A percentile compares a stretch with the other conserved stretches of the same genome.
phyloP scores from a whole-genome alignment of 2,797 vertebrate species.

The Prionace glauca region DNA sequence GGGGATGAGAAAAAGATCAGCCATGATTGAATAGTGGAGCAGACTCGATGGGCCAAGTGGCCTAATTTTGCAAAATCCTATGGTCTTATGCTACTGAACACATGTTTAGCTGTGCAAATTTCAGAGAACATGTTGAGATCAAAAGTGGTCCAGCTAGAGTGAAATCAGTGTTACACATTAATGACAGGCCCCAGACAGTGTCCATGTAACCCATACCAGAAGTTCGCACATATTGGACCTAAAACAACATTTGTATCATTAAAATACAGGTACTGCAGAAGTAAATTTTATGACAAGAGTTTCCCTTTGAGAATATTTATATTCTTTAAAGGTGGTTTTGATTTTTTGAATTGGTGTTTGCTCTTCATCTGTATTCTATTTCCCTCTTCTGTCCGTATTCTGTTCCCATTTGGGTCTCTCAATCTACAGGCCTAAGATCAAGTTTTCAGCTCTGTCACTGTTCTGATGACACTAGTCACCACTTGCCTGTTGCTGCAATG shows the following conservation, averaged over 20 bases:
- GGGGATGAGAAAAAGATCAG: too few species aligned
- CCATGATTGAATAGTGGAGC: too few species aligned
- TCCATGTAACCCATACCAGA: background rate
- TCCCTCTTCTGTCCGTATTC: background rate
- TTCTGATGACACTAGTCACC: background rate
- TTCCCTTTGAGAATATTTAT: background rate
- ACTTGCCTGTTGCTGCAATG: background rate
- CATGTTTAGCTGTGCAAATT: background rate
- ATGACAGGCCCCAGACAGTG: background rate
- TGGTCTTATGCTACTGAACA: background rate
- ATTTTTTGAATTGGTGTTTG: background rate
- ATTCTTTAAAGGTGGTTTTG: background rate
- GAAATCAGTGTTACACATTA: background rate
- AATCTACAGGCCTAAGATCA: background rate
- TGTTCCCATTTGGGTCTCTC: background rate
- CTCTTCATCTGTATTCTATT: background rate
- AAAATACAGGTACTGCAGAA: background rate
- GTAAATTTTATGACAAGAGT: background rate
- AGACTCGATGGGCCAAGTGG: too few species aligned
- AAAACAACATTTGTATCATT: background rate
- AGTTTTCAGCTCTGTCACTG: background rate
- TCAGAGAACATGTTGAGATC: background rate
- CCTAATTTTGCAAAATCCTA: too few species aligned
- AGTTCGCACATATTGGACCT: background rate
- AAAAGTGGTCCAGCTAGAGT: background rate